Base-by-base conservation (phyloP, 1,140 invertebrate genomes). In the Habropoda laboriosa region DNA sequence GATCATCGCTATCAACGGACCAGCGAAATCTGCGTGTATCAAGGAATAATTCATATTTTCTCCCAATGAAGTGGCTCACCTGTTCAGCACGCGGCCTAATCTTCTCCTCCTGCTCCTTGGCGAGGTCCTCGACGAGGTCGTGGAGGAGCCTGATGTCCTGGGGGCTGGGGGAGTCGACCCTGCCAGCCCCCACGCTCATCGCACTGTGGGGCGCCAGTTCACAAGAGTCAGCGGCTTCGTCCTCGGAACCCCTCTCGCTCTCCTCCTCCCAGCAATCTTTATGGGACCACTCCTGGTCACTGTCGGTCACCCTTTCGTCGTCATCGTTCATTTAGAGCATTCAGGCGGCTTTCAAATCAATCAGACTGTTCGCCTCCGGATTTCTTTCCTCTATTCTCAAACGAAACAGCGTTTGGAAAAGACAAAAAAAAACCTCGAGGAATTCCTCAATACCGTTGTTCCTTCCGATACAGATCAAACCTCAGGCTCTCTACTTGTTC, bases 321-420 rank as follows among this genome's bases (percentile, higher is more conserved):
- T 85, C 91, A 92, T 92, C 88, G 91, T 89, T 91, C 91, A 92
- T 92, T 92, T 92, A 92, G 89, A 84, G 85, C 88, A 91, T 91
- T 89, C 81, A 71, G 76, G 79, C 83, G 55, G 77, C 68, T 83
- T 53, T 71, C 78, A 58, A 57, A 27, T n/a, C 47, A 86, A 71
- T 82, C 16, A 63, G 47, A 64, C 68, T 58, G n/a, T n/a, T 60
- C 32, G 21, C n/a, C 27, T 1, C 30, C 38, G 21, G n/a, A 13
- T 61, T 38, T 38, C 12, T 49, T 35, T 18, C 45, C 4, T 18
- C 45, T n/a, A n/a, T 16, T 55, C 27, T 8, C 16, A 0, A 12
- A 32, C 16, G 13, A 35, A 42, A 24, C 13, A 8, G 21, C n/a
- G n/a, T n/a, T n/a, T n/a, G n/a, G n/a, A n/a, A n/a, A n/a, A n/a